These are phyloP conservation scores for Syndactyla subalaris DNA, from an alignment of 2,797 vertebrate species.

Conservation along the genomic window DNA sequence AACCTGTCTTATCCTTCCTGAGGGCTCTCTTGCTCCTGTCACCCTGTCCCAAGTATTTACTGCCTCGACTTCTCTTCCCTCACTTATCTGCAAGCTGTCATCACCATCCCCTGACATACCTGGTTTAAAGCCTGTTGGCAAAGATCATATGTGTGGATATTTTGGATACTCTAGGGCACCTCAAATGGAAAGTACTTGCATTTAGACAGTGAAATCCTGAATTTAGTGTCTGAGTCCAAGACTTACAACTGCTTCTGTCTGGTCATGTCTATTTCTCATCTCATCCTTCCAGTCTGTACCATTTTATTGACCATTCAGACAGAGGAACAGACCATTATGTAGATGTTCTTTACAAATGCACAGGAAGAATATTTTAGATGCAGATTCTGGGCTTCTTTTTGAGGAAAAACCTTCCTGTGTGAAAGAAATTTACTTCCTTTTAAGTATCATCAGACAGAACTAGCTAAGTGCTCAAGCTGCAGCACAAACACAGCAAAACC, in stretches of 20 bases:
- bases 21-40: conserved; percentile 36
- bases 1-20: conserved; percentile 31
- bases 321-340: not conserved
- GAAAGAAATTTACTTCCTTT: not conserved
- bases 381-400: not conserved
- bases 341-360: not conserved
- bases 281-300: not conserved
- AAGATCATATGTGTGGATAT: conserved; percentile 67
- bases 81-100: conserved; percentile 53
- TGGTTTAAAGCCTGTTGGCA: conserved; percentile 69
- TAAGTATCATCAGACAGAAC: not conserved
- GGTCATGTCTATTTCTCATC: conserved; percentile 24
- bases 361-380: not conserved
- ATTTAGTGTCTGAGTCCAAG: not conserved
- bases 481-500: not conserved
- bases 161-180: conserved; percentile 58
- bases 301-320: not conserved
- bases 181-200: conserved; percentile 7
- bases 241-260: conserved; percentile 21
- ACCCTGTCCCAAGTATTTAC: conserved; percentile 50
- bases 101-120: conserved; percentile 33
- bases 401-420: not conserved
- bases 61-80: conserved; percentile 17
- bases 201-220: conserved; percentile 46
- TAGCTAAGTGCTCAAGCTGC: not conserved